Conservation (phyloP, 2,113 vertebrate species). For the Hippocampus mohnikei region DNA sequence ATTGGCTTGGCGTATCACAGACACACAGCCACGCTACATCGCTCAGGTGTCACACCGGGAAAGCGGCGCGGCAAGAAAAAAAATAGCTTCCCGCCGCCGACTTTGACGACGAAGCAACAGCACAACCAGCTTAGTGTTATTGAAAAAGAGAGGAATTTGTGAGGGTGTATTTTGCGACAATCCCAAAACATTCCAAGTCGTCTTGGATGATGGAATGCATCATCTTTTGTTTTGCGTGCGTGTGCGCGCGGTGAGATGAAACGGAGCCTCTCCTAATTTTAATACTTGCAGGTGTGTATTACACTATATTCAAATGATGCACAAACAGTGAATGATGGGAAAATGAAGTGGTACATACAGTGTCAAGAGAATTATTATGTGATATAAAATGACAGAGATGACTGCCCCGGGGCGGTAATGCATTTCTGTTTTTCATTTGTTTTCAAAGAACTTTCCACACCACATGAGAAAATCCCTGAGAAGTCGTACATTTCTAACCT, state of each 20-base stretch:
- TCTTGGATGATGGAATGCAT: conserved; percentile 25
- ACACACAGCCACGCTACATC: conserved; percentile 69
- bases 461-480: neutral
- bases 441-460: neutral
- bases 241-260: neutral
- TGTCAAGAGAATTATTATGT: conserved; percentile 7
- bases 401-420: conserved; percentile 31
- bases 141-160: conserved; percentile 57
- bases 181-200: conserved; percentile 22
- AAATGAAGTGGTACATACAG: conserved; percentile 28
- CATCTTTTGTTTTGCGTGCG: conserved; percentile 15
- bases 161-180: conserved; percentile 37
- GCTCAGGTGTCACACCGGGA: conserved; percentile 72
- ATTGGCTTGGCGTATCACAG: conserved; percentile 74
- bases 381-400: conserved; percentile 17
- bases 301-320: neutral
- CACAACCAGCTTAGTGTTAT: conserved; percentile 55
- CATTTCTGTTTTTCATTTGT: neutral
- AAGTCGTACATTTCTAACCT: neutral
- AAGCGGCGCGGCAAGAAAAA: conserved; percentile 60
- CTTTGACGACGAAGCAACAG: conserved; percentile 70
- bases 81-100: conserved; percentile 65
- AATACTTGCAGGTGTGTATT: conserved; percentile 1
- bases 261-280: neutral
- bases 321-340: conserved; percentile 16